Evolutionary conservation across 2,888 invertebrate genomes (phyloP).

Genomic region (Callyntrura sp.): DNA sequence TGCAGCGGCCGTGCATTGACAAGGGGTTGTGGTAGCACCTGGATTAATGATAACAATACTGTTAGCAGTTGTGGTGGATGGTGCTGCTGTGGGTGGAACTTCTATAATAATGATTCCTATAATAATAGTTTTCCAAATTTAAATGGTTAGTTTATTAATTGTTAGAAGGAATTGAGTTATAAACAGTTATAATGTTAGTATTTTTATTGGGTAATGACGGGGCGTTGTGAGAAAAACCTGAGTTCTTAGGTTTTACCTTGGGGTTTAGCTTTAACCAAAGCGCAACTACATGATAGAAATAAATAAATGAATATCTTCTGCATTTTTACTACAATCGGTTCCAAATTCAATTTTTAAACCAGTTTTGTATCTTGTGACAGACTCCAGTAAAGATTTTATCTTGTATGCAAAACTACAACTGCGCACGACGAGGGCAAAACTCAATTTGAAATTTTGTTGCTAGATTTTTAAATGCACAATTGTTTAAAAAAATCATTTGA

Average conservation of each 20-base stretch:
- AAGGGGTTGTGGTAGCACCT: constrained; percentile 27
- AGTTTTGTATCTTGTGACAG: too few species aligned
- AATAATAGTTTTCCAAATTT: neutral
- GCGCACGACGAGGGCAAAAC: too few species aligned
- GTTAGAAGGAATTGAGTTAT: neutral
- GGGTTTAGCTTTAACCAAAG: neutral
- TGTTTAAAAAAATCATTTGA: too few species aligned
- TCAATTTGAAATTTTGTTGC: too few species aligned
- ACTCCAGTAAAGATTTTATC: too few species aligned
- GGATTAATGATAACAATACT: constrained; percentile 56
- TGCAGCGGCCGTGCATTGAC: constrained; percentile 67
- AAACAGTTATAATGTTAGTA: neutral
- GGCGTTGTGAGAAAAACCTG: neutral
- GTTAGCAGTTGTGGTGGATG: constrained; percentile 11
- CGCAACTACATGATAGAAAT: too few species aligned
- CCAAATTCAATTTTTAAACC: too few species aligned
- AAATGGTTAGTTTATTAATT: neutral
- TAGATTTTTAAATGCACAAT: too few species aligned
- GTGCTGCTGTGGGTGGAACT: constrained; percentile 29
- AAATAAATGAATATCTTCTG: too few species aligned
- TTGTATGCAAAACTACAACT: too few species aligned
- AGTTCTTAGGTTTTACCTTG: constrained; percentile 4
- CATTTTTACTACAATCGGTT: too few species aligned
- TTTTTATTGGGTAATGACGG: neutral
- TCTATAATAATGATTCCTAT: constrained; percentile 44